These are phyloP conservation scores for Sweltsa coloradensis DNA, from an alignment of 1,140 invertebrate species.

Conservation along the genomic window DNA sequence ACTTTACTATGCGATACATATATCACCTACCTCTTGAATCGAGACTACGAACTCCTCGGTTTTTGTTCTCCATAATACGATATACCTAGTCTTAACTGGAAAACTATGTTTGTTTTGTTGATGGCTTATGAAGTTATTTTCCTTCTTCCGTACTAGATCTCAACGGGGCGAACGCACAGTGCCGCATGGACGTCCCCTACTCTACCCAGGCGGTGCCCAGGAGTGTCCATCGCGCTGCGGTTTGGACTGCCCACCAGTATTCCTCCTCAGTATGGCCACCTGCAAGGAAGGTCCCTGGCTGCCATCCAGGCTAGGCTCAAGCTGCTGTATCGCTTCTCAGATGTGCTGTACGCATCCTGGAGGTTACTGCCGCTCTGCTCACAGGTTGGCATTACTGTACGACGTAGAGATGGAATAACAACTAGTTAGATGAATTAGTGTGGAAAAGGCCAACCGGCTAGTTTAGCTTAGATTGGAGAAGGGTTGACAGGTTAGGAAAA, in stretches of 20 bases:
- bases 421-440: too few relatives aligned
- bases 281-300: conserved; percentile 36
- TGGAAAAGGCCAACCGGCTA: too few relatives aligned
- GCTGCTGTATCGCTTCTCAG: conserved; percentile 47
- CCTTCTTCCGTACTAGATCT: conserved; percentile 32
- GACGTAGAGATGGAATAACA: background rate
- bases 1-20: too few relatives aligned
- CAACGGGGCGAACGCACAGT: conserved; percentile 47
- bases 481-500: too few relatives aligned
- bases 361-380: conserved; percentile 40
- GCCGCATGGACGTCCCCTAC: conserved; percentile 48
- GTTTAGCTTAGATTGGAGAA: too few relatives aligned
- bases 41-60: too few relatives aligned
- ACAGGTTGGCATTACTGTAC: conserved; percentile 20
- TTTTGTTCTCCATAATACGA: too few relatives aligned
- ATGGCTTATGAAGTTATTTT: background rate
- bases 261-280: conserved; percentile 42
- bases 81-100: conserved; percentile 1
- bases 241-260: conserved; percentile 39
- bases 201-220: conserved; percentile 32
- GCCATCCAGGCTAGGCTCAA: conserved; percentile 40
- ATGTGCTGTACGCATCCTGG: conserved; percentile 50
- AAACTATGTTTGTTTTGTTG: background rate
- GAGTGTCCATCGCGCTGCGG: conserved; percentile 33
- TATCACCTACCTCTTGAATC: too few relatives aligned